Evolutionary conservation across 53 echinoderm and acorn worm genomes (phyloP), one percentile per base, ranked within the genome.

Genomic region (Arbacia lixula): DNA sequence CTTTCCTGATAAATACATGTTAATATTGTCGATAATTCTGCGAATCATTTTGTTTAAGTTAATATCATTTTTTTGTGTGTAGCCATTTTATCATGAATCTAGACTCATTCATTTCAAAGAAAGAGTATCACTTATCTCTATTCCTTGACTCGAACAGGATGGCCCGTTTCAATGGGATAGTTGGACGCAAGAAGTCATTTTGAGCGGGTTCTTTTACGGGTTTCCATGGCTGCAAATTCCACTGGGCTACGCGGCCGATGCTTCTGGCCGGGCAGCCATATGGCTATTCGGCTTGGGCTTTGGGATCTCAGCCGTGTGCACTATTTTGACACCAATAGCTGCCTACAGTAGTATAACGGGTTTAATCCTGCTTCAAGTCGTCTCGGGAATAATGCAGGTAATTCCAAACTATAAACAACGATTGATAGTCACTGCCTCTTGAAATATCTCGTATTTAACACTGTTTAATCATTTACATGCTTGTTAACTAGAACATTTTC

Each of bases 321-420:
- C 51, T 1, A 20, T 74, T 50, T 30, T 74, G 52, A 53, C 53
- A 8, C 74, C 74, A 9, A 14, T 53, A 29, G 52, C 32, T 2
- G 74, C 74, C 52, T 20, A 53, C 52, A 10, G 10, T 0, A 52
- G 74, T 14, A 20, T 74, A n/a, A 42, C 74, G 3, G 30, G 43
- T 5, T 26, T 74, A 0, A 52, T 50, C 34, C 6, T 16, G 6
- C 33, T 4, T 1, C 53, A 74, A 14, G 20, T 53, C 28, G 14
- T 74, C 52, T 74, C 74, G n/a, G 74, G 74, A 5, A 20, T 74
- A 10, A 53, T 42, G 52, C 51, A 74, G 74, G 74, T 74, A 19
- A n/a, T n/a, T n/a, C n/a, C n/a, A n/a, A n/a, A n/a, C n/a, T n/a
- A n/a, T n/a, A n/a, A n/a, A n/a, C n/a, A n/a, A n/a, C n/a, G n/a